Base-by-base conservation (phyloP, 2,797 vertebrate species). In the Myotis myotis region DNA sequence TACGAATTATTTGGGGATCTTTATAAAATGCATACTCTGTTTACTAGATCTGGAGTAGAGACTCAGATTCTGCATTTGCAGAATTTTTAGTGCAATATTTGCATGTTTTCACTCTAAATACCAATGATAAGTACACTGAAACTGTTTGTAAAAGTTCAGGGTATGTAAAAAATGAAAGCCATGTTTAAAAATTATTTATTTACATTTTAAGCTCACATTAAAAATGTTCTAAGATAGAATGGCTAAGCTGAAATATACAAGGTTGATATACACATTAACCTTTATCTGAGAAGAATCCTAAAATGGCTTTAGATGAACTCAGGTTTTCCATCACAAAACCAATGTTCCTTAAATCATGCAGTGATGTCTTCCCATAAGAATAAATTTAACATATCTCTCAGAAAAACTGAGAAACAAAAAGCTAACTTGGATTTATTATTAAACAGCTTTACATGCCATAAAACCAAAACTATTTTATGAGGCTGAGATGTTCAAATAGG, bases 221-320 rank as follows among this genome's bases (percentile, higher is more conserved):
- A 93, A 96, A 94, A 92, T 60, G 96, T 97, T 96, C 95, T 96
- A 95, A 53, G 38, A 95, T 74, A 85, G 68, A 94, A 62, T 83
- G 33, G 55, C 55, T 91, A 82, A 84, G 76, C 87, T 95, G 76
- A 97, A 92, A 95, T 97, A 96, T 91, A 97, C 96, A 97, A 97
- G 97, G 38, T 53, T 11, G 0, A 51, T 75, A 97, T 28, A 89
- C 1, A 97, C 66, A 97, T 33, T 95, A 83, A 83, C 92, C 75
- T 96, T 95, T 92, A 60, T 96, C 94, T 95, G 80, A 91, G 97
- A 88, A 97, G 49, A 96, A 96, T 38, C 80, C 71, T 93, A 87
- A 47, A 33, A 94, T 83, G 85, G 49, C 93, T 97, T 92, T 64
- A 96, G 79, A 87, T 89, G 62, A 95, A 86, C 28, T 86, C 51